Conservation (phyloP, 2,888 invertebrate species). For the Bimastos eiseni region DNA sequence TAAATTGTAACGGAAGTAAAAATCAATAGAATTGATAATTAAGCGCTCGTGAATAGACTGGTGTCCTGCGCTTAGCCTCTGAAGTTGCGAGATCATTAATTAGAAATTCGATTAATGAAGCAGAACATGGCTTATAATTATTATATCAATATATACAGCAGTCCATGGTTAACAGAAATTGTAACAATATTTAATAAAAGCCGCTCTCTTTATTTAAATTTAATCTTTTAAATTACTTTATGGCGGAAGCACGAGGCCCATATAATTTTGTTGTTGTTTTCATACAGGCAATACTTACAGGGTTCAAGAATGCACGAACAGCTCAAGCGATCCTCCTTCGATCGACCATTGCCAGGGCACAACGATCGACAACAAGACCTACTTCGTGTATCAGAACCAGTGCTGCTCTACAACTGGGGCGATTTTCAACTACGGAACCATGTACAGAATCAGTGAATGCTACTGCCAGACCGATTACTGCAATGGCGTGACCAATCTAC, state of each 20-base stretch:
- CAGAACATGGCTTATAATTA: not conserved
- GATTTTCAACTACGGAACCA: not conserved
- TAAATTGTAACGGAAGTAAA: not conserved
- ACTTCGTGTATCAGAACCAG: slow-evolving; percentile 3
- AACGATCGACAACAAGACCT: not conserved
- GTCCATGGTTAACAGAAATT: not conserved
- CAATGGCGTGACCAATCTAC: not conserved
- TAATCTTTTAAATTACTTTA: not conserved
- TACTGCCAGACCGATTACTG: slow-evolving; percentile 3
- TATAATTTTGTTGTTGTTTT: not conserved
- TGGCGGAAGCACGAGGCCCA: not conserved
- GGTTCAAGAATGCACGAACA: not conserved
- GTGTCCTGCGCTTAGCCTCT: no score
- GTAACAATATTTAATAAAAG: not conserved
- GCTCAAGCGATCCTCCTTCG: not conserved
- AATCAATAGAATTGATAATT: not conserved
- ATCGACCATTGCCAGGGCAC: not conserved
- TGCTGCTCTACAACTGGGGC: not conserved
- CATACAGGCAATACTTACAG: not conserved
- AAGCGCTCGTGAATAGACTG: no score
- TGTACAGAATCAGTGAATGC: slow-evolving; percentile 3
- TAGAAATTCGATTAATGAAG: no score
- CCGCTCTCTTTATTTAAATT: not conserved
- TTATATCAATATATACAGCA: not conserved
- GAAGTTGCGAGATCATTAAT: no score